Evolutionary conservation across 2,113 vertebrate species (phyloP).

Genomic region (Aldabrachelys gigantea): DNA sequence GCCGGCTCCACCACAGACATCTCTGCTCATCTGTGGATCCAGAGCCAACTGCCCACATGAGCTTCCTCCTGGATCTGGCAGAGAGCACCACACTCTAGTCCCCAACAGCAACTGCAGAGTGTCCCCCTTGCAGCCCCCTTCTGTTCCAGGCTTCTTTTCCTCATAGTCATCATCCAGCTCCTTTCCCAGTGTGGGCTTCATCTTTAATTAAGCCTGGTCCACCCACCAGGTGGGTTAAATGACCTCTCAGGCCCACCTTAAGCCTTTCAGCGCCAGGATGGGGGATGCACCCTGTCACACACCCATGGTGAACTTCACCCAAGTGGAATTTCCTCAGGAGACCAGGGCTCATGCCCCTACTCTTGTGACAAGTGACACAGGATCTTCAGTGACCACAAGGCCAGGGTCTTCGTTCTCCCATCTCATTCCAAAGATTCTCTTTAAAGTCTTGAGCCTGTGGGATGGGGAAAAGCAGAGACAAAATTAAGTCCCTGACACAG

Average conservation of each 20-base stretch:
- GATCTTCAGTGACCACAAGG: neutral
- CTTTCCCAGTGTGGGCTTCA: neutral
- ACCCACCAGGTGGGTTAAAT: too few species aligned
- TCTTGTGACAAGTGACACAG: neutral
- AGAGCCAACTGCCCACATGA: too few species aligned
- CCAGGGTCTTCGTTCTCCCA: neutral
- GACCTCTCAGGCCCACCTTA: neutral
- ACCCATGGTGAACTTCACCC: neutral
- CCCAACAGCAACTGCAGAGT: neutral
- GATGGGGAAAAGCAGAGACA: neutral
- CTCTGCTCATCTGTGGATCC: too few species aligned
- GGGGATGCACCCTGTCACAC: neutral
- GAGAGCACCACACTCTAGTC: neutral
- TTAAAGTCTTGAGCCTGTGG: neutral
- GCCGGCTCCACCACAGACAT: neutral
- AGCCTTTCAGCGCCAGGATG: neutral
- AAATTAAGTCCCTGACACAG: neutral
- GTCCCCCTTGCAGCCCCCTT: neutral
- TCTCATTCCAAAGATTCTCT: neutral
- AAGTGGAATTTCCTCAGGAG: neutral
- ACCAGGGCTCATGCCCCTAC: neutral
- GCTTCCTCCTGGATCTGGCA: too few species aligned
- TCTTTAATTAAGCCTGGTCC: neutral
- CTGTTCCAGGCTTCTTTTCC: too few species aligned
- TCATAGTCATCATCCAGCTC: too few species aligned